Evolutionary conservation across 2,113 vertebrate genomes (phyloP), one percentile per base, ranked within the genome.

Genomic region (Rhinopomastus cyanomelas): DNA sequence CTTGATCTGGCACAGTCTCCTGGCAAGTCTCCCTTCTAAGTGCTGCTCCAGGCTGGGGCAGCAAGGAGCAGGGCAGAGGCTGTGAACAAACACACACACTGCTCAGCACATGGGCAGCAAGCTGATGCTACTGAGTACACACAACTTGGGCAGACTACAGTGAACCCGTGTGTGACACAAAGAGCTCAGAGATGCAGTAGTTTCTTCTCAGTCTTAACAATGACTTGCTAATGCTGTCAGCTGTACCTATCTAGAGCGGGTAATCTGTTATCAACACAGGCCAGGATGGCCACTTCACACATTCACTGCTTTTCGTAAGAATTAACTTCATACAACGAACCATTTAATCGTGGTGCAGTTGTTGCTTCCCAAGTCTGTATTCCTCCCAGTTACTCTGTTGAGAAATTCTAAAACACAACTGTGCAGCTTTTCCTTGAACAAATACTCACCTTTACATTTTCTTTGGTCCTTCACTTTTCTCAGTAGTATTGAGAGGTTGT

Each of bases 1-100:
- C 85, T 74, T 55, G 9, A 30, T 46, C 91, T 74, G 81, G 84
- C 87, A 92, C 68, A 21, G 89, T 44, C 68, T 90, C 89, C 88
- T 73, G 67, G 73, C 73, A 77, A 57, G 64, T 4, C 64, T 66
- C 57, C 1, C 27, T 56, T 11, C 11, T 7, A 4, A 57, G 60
- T 3, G 36, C 71, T 72, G 75, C 71, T 88, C 52, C 74, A 64
- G 66, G 53, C 62, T 51, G 71, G 57, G 55, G 64, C 67, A 69
- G 4, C 36, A 15, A 6, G 12, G 80, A 68, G 79, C 72, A 60
- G 61, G 29, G 16, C 34, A 48, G n/a, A 85, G 69, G 52, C 75
- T 75, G 78, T 22, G 75, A 75, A 25, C 30, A 46, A 30, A 14
- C 51, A 19, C 4, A 12, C n/a, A 25, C 12, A 4, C 18, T 17